Base-by-base conservation (phyloP, 1,140 invertebrate genomes). In the Drosophila erecta region DNA sequence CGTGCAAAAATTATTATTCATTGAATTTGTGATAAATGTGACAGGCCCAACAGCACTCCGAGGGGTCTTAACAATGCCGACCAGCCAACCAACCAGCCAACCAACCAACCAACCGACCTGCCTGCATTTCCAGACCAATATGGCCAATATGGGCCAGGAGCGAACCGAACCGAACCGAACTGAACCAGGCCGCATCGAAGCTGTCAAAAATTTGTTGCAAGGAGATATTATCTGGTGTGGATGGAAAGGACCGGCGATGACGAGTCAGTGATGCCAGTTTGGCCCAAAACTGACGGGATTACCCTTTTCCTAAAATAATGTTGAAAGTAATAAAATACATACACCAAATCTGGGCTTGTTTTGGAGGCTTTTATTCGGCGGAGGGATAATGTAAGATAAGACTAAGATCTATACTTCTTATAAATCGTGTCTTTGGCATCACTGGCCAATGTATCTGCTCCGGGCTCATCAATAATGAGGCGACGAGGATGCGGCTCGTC, bases 1-100 rank as follows among this genome's bases (percentile, higher is more conserved):
- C 79, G 85, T 90, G 85, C 85, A 87, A 90, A 90, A 90, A 90
- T 90, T 90, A 89, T 89, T 89, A 90, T 90, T 90, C 87, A 90
- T 90, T 90, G 87, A 90, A 90, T 90, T 90, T 90, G 87, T 90
- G 87, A 90, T 90, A 90, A 90, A 90, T 90, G 84, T 89, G 84
- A 90, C 84, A 90, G 84, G 84, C 72, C 80, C 85, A 84, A 81
- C 79, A 81, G 85, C 79, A 81, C 78, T 57, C 74, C 64, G 55
- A 75, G 71, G 60, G 72, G 72, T 64, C 70, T 44, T 24, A 60
- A 51, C 71, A 74, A 67, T 67, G 64, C 64, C 60, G 64, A 17
- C 17, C 17, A 17, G 1, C 33, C 5, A 7, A 7, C 46, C 22
- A 30, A 12, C 15, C 40, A n/a, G 64, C 64, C 60, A 60, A 17